Evolutionary conservation across 2,888 invertebrate genomes (phyloP), one percentile per base, ranked within the genome.

Genomic region (Drosophila mimetica): DNA sequence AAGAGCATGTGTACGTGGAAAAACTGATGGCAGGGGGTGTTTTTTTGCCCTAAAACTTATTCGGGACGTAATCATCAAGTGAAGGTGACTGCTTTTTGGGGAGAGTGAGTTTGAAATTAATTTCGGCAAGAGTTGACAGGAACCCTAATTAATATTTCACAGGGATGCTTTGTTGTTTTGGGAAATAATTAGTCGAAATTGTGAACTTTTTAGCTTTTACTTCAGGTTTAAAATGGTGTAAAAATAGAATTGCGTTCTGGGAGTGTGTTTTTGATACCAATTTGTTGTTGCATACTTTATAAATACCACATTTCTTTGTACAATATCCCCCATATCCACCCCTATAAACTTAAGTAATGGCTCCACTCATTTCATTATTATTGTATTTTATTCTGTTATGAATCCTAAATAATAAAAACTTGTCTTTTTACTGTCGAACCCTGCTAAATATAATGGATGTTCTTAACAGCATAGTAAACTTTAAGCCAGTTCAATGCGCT

Each of bases 1-100:
- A 59, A 50, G 37, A 46, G 39, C 53, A 37, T 37, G 48, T 7
- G 37, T 41, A 44, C 25, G 20, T 22, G 46, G 7, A 9, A 39
- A 25, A 30, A 28, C 30, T 30, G 42, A 53, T 61, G 14, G 36
- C 20, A 42, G 47, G 16, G 14, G 47, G 53, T 30, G 18, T 14
- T 52, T 20, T 14, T 52, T 20, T n/a, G 7, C 18, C 8, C 18
- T 8, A 13, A 25, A 61, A 54, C 22, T 30, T 42, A 11, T 8
- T 20, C 13, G 41, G 54, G n/a, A n/a, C n/a, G n/a, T 25, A 25
- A 41, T 42, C 44, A 32, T 16, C 22, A n/a, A 7, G n/a, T 11
- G 3, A 41, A n/a, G n/a, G 14, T 20, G 41, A 2, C 9, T 20
- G 14, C 7, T 36, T 16, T 14, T 36, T 36, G 14, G 14, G 22